Evolutionary conservation across 2,888 invertebrate species (phyloP).

Genomic region (Agonum fuliginosum): DNA sequence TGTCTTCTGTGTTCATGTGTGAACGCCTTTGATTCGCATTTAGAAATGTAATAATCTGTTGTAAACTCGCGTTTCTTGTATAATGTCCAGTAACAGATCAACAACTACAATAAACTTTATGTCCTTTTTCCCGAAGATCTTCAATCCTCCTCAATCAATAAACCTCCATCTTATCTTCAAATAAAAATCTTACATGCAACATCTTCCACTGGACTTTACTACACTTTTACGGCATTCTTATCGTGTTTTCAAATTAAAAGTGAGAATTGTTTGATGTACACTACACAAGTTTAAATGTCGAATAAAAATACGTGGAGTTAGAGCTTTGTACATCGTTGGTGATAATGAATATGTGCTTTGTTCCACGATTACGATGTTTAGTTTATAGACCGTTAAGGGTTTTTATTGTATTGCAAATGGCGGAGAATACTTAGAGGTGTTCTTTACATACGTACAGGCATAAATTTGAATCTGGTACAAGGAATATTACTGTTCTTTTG

Average conservation of each 20-base stretch:
- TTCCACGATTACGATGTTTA: not conserved
- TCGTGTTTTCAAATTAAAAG: conserved; percentile 47
- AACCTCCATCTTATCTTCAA: not conserved
- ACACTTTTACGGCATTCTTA: conserved; percentile 47
- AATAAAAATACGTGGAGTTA: not conserved
- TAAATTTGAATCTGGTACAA: no score
- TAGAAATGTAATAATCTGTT: not conserved
- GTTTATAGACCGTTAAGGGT: no score
- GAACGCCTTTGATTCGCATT: no score
- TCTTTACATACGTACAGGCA: no score
- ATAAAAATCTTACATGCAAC: not conserved
- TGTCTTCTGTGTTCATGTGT: no score
- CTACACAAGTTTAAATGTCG: not conserved
- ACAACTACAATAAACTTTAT: conserved; percentile 13
- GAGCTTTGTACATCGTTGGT: not conserved
- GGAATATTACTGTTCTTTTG: no score
- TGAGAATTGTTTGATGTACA: not conserved
- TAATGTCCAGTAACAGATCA: no score
- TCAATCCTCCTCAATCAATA: not conserved
- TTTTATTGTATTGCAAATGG: no score
- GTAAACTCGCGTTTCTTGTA: no score
- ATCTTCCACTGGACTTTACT: conserved; percentile 17
- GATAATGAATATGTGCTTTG: not conserved
- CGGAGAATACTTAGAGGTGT: no score
- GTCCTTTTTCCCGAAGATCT: not conserved